A percentile compares a stretch with the other conserved stretches of the same genome.
Evolutionary conservation across 2,797 vertebrate genomes (phyloP).

Genomic region (Botia kubotai): DNA sequence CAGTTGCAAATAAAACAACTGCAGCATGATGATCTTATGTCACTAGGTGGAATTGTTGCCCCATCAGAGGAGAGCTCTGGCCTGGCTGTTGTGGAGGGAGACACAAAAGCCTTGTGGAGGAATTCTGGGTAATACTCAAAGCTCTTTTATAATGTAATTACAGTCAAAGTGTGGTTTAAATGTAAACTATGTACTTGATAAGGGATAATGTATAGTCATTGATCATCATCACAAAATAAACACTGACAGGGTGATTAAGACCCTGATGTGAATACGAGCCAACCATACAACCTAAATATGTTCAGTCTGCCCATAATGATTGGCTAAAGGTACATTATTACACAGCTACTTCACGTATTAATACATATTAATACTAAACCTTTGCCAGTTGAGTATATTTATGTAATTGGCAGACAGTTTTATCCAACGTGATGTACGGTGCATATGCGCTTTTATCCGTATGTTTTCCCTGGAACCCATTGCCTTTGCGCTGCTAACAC

Average conservation of each 20-base stretch:
- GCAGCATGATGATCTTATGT: not conserved
- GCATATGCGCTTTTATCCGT: too few relatives aligned
- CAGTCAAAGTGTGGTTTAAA: not conserved
- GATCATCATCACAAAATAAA: not conserved
- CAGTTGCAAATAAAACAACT: not conserved
- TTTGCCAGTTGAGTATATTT: not conserved
- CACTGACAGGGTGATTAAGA: not conserved
- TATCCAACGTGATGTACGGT: too few relatives aligned
- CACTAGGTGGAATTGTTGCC: conserved; percentile 79
- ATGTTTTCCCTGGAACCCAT: too few relatives aligned
- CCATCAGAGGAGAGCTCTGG: conserved; percentile 89
- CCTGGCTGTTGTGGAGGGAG: conserved; percentile 95
- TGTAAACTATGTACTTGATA: not conserved
- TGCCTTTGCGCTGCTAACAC: too few relatives aligned
- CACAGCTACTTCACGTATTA: too few relatives aligned
- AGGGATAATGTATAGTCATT: not conserved
- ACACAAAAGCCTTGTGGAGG: conserved; percentile 90
- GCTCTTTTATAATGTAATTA: conserved; percentile 36
- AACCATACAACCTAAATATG: not conserved
- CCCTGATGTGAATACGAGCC: not conserved
- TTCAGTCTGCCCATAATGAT: too few relatives aligned
- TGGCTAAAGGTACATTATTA: too few relatives aligned
- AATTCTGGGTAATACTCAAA: conserved; percentile 86
- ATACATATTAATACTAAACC: not conserved
- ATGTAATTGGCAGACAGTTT: too few relatives aligned